phyloP scores from a whole-genome alignment of 2,888 invertebrate species.

The Pterostichus niger region DNA sequence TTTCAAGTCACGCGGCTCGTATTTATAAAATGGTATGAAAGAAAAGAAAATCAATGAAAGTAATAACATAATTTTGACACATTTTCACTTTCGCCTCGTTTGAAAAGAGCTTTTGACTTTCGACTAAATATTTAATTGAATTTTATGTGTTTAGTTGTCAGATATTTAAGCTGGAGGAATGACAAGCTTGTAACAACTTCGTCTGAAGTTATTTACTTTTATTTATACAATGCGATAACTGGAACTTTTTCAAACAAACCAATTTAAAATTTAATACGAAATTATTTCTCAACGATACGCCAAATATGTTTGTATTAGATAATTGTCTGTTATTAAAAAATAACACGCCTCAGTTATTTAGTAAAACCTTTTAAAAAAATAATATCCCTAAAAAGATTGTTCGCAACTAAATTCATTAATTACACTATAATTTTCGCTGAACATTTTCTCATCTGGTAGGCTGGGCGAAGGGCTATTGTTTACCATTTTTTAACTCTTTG shows the following conservation, averaged over 20 bases:
- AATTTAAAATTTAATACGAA: constrained; percentile 1
- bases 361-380: constrained; percentile 14
- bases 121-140: too few relatives aligned
- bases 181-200: too few relatives aligned
- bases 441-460: not conserved
- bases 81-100: too few relatives aligned
- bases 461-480: not conserved
- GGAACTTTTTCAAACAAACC: not conserved
- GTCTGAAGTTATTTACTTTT: too few relatives aligned
- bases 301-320: not conserved
- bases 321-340: too few relatives aligned
- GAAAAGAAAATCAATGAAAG: too few relatives aligned
- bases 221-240: not conserved
- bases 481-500: constrained; percentile 17
- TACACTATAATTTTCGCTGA: constrained; percentile 4
- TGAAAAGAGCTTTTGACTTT: too few relatives aligned
- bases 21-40: too few relatives aligned
- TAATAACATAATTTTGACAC: too few relatives aligned
- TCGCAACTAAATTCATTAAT: constrained; percentile 34
- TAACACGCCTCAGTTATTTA: constrained; percentile 5
- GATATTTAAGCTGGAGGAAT: too few relatives aligned
- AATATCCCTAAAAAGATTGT: constrained; percentile 5
- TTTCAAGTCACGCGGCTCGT: too few relatives aligned
- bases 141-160: too few relatives aligned
- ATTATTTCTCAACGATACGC: not conserved